Evolutionary conservation across 2,797 vertebrate species (phyloP).

Genomic region (Malacoraja senta): DNA sequence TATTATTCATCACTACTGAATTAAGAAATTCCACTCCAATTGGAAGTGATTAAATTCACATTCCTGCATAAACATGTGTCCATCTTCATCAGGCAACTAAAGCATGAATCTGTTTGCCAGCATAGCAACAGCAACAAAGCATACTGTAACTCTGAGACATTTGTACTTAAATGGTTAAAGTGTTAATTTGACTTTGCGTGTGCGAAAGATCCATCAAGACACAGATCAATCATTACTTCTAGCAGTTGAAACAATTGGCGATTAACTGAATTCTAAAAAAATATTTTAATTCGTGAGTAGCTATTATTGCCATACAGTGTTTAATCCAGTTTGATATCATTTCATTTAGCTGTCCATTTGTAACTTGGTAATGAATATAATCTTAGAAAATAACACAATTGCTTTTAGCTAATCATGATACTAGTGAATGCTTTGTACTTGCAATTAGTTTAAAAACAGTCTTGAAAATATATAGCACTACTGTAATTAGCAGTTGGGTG

Average conservation of each 20-base stretch:
- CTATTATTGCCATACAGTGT: not conserved
- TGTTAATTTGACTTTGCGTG: not conserved
- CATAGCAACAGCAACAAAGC: not conserved
- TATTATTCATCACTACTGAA: not conserved
- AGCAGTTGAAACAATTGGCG: not conserved
- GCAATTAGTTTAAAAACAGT: not conserved
- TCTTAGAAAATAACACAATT: slow-evolving; percentile 12
- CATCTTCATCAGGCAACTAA: too few relatives aligned
- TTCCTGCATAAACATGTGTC: not conserved
- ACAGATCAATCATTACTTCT: not conserved
- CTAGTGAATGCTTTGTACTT: not conserved
- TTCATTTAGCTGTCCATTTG: not conserved
- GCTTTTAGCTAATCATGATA: not conserved
- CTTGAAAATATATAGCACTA: too few relatives aligned
- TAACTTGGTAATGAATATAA: slow-evolving; percentile 4
- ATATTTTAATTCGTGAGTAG: not conserved
- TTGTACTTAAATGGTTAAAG: too few relatives aligned
- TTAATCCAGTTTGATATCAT: slow-evolving; percentile 2
- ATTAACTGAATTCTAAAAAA: not conserved
- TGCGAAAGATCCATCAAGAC: not conserved
- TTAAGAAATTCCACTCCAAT: not conserved
- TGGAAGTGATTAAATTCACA: not conserved
- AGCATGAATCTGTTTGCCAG: not conserved
- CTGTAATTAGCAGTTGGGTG: not conserved
- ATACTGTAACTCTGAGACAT: not conserved